Evolutionary conservation across 2,888 invertebrate species (phyloP).

Genomic region (Athripsodes cinereus): DNA sequence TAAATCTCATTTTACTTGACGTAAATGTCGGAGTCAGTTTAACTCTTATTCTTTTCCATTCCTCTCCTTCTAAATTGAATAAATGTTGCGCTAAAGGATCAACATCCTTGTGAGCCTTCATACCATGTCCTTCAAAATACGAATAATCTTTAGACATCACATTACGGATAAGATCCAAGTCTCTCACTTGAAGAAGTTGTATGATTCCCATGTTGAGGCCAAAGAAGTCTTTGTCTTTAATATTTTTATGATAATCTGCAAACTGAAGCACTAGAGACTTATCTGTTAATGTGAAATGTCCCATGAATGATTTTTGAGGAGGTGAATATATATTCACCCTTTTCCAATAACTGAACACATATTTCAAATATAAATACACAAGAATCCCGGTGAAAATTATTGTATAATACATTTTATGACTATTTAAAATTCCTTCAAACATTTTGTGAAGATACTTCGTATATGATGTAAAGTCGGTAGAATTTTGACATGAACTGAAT

Average conservation of each 20-base stretch:
- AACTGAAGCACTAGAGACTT: slow-evolving; percentile 1
- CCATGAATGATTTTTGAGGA: neutral
- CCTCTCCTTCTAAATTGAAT: slow-evolving; percentile 27
- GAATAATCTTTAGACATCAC: slow-evolving; percentile 14
- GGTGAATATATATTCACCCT: neutral
- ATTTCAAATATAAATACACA: neutral
- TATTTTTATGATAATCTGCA: neutral
- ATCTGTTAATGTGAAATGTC: neutral
- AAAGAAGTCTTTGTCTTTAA: neutral
- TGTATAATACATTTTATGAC: neutral
- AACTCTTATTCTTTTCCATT: slow-evolving; percentile 34
- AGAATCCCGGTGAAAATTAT: neutral
- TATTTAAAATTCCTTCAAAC: too few relatives aligned
- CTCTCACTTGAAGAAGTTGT: slow-evolving; percentile 7
- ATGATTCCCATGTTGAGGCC: neutral
- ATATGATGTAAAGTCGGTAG: too few relatives aligned
- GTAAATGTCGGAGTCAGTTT: slow-evolving; percentile 33
- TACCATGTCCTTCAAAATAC: slow-evolving; percentile 16
- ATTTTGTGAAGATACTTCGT: too few relatives aligned
- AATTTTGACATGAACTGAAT: too few relatives aligned
- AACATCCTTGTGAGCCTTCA: slow-evolving; percentile 5
- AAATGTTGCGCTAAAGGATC: slow-evolving; percentile 18
- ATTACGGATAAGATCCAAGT: slow-evolving; percentile 15
- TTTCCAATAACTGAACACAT: neutral
- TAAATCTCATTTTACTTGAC: slow-evolving; percentile 28